Percentiles rank a stretch among this genome's conserved stretches.
Conservation (phyloP, 2,888 invertebrate genomes). For the Hemithea aestivaria region DNA sequence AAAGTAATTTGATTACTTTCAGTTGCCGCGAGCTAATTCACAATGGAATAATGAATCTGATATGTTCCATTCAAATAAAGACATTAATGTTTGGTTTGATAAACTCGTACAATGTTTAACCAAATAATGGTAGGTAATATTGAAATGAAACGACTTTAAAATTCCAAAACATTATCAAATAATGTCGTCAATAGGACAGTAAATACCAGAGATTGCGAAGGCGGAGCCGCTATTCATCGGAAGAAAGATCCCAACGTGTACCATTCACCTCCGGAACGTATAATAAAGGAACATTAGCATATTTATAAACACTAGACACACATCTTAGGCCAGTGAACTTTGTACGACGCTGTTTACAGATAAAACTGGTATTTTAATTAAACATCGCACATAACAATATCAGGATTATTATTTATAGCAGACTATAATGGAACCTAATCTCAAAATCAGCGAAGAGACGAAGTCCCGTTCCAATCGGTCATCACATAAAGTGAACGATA, state of each 20-base stretch:
- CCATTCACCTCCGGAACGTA: slow-evolving; percentile 33
- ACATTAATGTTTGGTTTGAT: too few relatives aligned
- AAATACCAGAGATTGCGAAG: slow-evolving; percentile 29
- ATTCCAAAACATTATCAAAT: slow-evolving; percentile 14
- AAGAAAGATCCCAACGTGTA: slow-evolving; percentile 31
- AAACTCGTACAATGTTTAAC: too few relatives aligned
- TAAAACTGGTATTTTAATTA: slow-evolving; percentile 22
- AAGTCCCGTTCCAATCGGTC: slow-evolving; percentile 33
- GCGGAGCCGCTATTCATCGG: slow-evolving; percentile 39
- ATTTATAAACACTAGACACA: slow-evolving; percentile 37
- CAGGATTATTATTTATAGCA: slow-evolving; percentile 10
- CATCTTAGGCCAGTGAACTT: slow-evolving; percentile 34
- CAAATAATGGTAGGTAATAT: too few relatives aligned
- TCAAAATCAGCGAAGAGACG: slow-evolving; percentile 18
- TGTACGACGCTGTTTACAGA: slow-evolving; percentile 14
- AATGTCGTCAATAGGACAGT: slow-evolving; percentile 20
- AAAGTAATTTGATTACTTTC: too few relatives aligned
- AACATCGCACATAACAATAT: slow-evolving; percentile 9
- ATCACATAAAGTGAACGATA: slow-evolving; percentile 23
- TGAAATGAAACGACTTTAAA: slow-evolving; percentile 11
- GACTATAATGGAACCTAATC: slow-evolving; percentile 18
- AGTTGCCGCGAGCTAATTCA: too few relatives aligned
- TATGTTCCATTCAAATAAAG: too few relatives aligned
- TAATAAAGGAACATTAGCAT: slow-evolving; percentile 38
- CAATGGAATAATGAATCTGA: too few relatives aligned